Conservation (phyloP, 2,888 invertebrate genomes). For the Papilio elwesi region DNA sequence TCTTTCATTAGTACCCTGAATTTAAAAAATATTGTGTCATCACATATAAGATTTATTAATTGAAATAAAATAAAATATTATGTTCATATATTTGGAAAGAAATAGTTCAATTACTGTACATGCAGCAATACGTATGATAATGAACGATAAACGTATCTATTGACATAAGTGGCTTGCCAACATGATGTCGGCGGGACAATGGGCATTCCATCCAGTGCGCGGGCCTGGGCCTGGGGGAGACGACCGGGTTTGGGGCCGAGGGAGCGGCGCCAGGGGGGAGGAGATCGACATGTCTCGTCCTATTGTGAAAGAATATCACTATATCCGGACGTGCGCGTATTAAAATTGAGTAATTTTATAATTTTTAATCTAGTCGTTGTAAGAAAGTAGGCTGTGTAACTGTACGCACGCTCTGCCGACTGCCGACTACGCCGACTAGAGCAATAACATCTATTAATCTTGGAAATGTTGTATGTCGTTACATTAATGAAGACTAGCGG, state of each 20-base stretch:
- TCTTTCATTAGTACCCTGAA: neutral
- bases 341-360: slow-evolving; percentile 41
- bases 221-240: slow-evolving; percentile 54
- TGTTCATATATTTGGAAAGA: neutral
- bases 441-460: slow-evolving; percentile 37
- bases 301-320: slow-evolving; percentile 46
- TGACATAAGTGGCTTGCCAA: slow-evolving; percentile 73
- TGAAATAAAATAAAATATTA: neutral
- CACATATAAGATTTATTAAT: neutral
- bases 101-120: slow-evolving; percentile 28
- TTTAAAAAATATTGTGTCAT: neutral
- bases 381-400: slow-evolving; percentile 35
- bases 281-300: slow-evolving; percentile 63
- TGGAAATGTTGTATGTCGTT: slow-evolving; percentile 30
- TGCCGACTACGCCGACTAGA: slow-evolving; percentile 21
- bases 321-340: slow-evolving; percentile 38
- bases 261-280: slow-evolving; percentile 46
- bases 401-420: slow-evolving; percentile 29
- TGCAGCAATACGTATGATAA: slow-evolving; percentile 37
- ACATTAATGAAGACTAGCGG: slow-evolving; percentile 26
- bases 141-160: slow-evolving; percentile 53
- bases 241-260: slow-evolving; percentile 46
- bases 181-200: slow-evolving; percentile 77
- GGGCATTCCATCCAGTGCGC: slow-evolving; percentile 74
- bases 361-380: slow-evolving; percentile 30